Percentiles rank a stretch among this genome's conserved stretches.
phyloP scores from a whole-genome alignment of 2,888 invertebrate genomes.

The Drosophila sordidula region DNA sequence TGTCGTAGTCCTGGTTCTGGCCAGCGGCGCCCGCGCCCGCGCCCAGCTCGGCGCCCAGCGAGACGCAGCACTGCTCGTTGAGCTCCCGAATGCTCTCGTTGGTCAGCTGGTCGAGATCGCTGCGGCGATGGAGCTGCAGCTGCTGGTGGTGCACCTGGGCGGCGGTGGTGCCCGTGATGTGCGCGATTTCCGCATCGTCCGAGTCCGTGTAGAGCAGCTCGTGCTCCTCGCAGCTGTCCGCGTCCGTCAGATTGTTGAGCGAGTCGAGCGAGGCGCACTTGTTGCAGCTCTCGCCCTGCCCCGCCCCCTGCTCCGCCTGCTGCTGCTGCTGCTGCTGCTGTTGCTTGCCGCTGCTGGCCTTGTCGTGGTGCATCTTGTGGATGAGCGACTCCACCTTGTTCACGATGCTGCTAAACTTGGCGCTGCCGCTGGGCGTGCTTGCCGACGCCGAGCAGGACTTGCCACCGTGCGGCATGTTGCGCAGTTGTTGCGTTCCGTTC shows the following conservation, averaged over 20 bases:
- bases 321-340: conserved; percentile 56
- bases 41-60: conserved; percentile 60
- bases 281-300: conserved; percentile 34
- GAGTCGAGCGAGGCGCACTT: conserved; percentile 88
- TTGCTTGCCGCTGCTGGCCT: conserved; percentile 66
- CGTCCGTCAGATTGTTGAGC: conserved; percentile 89
- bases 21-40: conserved; percentile 21
- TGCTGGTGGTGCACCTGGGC: conserved; percentile 82
- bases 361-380: conserved; percentile 82
- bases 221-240: conserved; percentile 87
- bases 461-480: conserved; percentile 81
- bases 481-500: not conserved
- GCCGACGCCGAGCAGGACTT: conserved; percentile 50
- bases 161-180: conserved; percentile 84
- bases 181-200: conserved; percentile 88
- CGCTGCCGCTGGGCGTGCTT: conserved; percentile 1
- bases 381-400: conserved; percentile 83
- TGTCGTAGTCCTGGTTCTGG: conserved; percentile 75
- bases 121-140: conserved; percentile 51
- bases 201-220: conserved; percentile 87
- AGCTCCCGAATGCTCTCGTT: conserved; percentile 82
- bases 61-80: conserved; percentile 84
- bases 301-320: conserved; percentile 86
- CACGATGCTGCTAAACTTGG: conserved; percentile 82
- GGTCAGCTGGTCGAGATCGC: conserved; percentile 84